Evolutionary conservation across 2,888 invertebrate species (phyloP), one percentile per base, ranked within the genome.

Genomic region (Schrankia costaestrigalis): DNA sequence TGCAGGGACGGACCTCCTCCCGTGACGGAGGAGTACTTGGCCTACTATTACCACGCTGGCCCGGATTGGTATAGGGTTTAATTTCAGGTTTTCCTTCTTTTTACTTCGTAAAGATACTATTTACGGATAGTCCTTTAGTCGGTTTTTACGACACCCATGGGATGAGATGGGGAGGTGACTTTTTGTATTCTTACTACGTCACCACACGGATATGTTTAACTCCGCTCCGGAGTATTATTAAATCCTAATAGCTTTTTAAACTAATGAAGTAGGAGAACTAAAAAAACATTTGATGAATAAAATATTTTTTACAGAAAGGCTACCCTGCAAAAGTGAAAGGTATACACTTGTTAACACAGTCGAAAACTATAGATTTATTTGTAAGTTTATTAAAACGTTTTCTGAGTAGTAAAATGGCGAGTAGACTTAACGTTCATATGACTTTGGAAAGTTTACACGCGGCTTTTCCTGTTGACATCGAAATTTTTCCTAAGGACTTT

Each of bases 281-380:
- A 7, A 17, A 17, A 7, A 18, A 18, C 2, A 18, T 18, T 18
- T 18, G 1, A 8, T 6, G 6, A 18, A 3, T 18, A 18, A n/a
- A 8, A 18, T 18, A 18, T 8, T 13, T 11, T 7, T 58, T 54
- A 11, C 47, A 65, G 75, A 62, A 71, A 39, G 68, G 69, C 3
- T 70, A 48, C 10, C 65, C 66, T 0, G 46, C 63, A 17, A 55
- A 60, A 40, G 3, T 52, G 13, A 56, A 29, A 35, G 59, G 49
- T 0, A 58, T 76, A 3, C 58, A 76, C 39, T 18, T 73, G 0
- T 11, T 71, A 7, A 55, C 65, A 1, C 12, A 54, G 4, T 76
- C 76, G 0, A 68, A 65, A 29, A 19, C 59, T 0, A 29, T 73
- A 1, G 69, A 74, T 3, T 8, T 58, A 1, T 41, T 73, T 0